Conservation (phyloP, 2,113 vertebrate species). For the Pseudopodoces humilis region DNA sequence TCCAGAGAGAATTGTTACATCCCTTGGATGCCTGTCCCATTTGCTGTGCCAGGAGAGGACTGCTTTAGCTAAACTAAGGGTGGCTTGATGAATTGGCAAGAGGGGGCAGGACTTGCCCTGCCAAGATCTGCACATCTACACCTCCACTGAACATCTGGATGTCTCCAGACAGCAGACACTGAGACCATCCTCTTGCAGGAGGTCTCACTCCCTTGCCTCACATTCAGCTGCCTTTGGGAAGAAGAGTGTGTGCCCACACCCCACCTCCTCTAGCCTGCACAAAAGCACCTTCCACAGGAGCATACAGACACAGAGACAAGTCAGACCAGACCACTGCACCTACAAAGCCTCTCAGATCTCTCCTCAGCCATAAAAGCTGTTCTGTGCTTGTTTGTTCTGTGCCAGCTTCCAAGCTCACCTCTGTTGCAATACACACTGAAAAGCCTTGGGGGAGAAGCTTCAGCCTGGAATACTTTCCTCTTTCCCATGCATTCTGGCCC, state of each 20-base stretch:
- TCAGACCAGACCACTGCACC: fast-evolving
- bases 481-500: not conserved
- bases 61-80: not conserved
- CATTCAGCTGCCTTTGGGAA: not conserved
- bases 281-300: not conserved
- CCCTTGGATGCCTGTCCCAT: not conserved
- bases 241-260: fast-evolving
- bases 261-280: not conserved
- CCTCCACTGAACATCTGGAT: not conserved
- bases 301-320: not conserved
- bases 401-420: not conserved
- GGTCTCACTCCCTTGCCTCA: not conserved
- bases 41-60: not conserved
- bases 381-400: not conserved
- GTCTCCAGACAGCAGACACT: not conserved
- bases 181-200: no score
- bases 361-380: not conserved
- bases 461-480: not conserved
- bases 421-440: not conserved
- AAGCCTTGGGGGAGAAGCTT: not conserved
- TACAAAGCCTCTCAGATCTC: not conserved
- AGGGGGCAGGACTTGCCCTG: not conserved
- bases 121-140: not conserved
- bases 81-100: not conserved
- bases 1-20: not conserved